Evolutionary conservation across 1,140 invertebrate genomes (phyloP).

Genomic region (Drosophila miranda): DNA sequence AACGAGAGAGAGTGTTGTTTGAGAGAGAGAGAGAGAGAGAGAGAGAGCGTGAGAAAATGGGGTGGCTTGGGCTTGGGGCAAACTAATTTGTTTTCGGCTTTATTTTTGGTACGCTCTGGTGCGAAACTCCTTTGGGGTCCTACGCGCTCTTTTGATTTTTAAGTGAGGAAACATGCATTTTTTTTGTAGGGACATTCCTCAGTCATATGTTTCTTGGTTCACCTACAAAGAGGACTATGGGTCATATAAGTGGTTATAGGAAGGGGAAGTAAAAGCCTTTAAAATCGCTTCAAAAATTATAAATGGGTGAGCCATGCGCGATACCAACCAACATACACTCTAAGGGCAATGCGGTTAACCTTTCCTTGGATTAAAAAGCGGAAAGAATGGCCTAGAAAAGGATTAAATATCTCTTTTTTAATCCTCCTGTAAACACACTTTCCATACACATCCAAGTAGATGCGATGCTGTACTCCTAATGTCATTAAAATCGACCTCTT

Average conservation of each 20-base stretch:
- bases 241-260: not conserved
- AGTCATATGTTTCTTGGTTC: slow-evolving; percentile 48
- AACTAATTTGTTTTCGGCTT: slow-evolving; percentile 64
- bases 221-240: not conserved
- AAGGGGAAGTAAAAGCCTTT: not conserved
- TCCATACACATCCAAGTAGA: no score
- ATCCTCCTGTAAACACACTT: no score
- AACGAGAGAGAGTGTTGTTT: not conserved
- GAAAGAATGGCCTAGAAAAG: no score
- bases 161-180: slow-evolving; percentile 26
- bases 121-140: slow-evolving; percentile 56
- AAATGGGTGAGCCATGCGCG: no score
- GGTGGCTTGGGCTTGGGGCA: slow-evolving; percentile 8
- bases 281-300: not conserved
- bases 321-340: no score
- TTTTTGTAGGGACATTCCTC: slow-evolving; percentile 35
- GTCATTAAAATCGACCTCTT: slow-evolving; percentile 20
- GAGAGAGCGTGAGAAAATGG: not conserved
- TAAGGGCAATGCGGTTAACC: no score
- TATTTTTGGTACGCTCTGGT: slow-evolving; percentile 19
- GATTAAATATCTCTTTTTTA: no score
- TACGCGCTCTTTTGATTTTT: slow-evolving; percentile 62
- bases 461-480: no score
- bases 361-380: no score
- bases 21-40: slow-evolving; percentile 2